Evolutionary conservation across 2,113 vertebrate species (phyloP).

Genomic region (Poicephalus gulielmi): DNA sequence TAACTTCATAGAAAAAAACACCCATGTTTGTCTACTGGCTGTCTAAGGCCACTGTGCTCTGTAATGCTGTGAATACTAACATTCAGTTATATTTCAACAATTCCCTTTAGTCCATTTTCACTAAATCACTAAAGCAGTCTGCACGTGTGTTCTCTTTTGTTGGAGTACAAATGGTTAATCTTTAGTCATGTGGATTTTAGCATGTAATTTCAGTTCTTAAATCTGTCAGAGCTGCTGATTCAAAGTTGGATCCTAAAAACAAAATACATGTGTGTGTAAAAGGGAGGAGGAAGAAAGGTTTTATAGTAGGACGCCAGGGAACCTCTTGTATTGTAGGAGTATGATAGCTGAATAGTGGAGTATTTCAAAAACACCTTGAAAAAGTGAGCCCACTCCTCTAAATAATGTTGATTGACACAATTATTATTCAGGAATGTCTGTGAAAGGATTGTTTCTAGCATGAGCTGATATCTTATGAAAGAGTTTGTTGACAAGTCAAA

Average conservation of each 20-base stretch:
- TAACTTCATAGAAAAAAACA: not conserved
- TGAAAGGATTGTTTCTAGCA: not conserved
- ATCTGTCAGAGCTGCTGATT: constrained; percentile 7
- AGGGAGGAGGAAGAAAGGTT: not conserved
- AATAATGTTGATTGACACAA: constrained; percentile 38
- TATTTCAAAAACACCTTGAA: constrained; percentile 66
- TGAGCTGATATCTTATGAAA: constrained; percentile 23
- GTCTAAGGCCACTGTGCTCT: not conserved
- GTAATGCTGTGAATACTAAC: not conserved
- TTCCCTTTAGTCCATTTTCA: not conserved
- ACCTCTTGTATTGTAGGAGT: constrained; percentile 26
- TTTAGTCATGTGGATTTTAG: constrained; percentile 3
- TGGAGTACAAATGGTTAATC: constrained; percentile 33
- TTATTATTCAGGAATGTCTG: constrained; percentile 19
- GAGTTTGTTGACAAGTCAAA: constrained; percentile 42
- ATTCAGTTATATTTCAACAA: not conserved
- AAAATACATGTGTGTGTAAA: not conserved
- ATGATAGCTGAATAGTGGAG: constrained; percentile 48
- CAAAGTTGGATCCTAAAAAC: constrained; percentile 2
- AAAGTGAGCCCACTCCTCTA: constrained; percentile 9
- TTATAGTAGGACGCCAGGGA: constrained; percentile 31
- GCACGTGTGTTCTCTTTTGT: not conserved
- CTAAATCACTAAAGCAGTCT: not conserved
- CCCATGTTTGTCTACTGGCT: not conserved
- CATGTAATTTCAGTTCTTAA: constrained; percentile 9